Conservation (phyloP, 2,113 vertebrate species). For the Clarias batrachus region DNA sequence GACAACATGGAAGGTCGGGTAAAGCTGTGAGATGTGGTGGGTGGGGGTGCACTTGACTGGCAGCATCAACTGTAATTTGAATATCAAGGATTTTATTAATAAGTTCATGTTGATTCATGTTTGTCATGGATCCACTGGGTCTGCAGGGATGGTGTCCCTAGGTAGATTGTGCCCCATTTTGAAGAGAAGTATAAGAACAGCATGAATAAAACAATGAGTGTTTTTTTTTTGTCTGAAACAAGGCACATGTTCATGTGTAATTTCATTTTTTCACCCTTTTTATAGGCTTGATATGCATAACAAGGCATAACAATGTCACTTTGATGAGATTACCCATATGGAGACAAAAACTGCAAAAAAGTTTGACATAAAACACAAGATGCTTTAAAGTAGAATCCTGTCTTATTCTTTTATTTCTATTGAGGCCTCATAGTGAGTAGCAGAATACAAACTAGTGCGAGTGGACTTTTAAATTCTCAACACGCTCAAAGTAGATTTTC, state of each 20-base stretch:
- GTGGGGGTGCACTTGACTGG: conserved; percentile 54
- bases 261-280: conserved; percentile 35
- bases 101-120: conserved; percentile 64
- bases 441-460: conserved; percentile 5
- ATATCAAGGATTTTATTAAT: conserved; percentile 60
- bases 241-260: conserved; percentile 55
- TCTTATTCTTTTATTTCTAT: conserved; percentile 29
- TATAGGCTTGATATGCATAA: conserved; percentile 64
- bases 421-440: conserved; percentile 5
- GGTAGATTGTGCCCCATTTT: conserved; percentile 51
- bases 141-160: conserved; percentile 55
- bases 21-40: conserved; percentile 36
- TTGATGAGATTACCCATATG: conserved; percentile 52
- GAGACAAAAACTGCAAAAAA: conserved; percentile 50
- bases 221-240: conserved; percentile 40
- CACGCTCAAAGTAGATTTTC: neutral
- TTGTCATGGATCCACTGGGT: conserved; percentile 58
- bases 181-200: conserved; percentile 53
- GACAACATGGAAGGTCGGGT: conserved; percentile 43
- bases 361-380: conserved; percentile 42
- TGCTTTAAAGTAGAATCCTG: conserved; percentile 31
- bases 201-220: conserved; percentile 61
- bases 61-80: conserved; percentile 54
- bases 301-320: conserved; percentile 43
- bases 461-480: conserved; percentile 2